phyloP scores from a whole-genome alignment of 2,113 vertebrate species.

The Entelurus aequoreus region DNA sequence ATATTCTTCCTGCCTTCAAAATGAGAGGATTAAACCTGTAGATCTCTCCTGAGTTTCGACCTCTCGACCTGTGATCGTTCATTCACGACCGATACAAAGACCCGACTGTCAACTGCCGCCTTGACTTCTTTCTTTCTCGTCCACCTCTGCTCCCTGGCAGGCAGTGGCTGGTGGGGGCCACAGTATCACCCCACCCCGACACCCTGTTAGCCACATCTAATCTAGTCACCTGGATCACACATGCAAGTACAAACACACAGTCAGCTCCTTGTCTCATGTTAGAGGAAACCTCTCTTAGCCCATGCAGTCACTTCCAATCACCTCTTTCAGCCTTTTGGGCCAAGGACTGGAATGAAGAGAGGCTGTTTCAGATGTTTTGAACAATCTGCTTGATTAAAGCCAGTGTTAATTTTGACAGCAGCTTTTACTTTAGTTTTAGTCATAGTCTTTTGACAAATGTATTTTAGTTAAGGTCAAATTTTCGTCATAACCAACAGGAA shows the following conservation, averaged over 20 bases:
- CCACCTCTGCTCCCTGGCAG: constrained; percentile 15
- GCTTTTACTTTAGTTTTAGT: not conserved
- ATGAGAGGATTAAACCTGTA: constrained; percentile 16
- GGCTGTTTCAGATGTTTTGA: constrained; percentile 3
- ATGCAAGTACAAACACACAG: constrained; percentile 21
- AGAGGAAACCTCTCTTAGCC: constrained; percentile 36
- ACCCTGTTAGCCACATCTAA: constrained; percentile 36
- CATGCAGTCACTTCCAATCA: constrained; percentile 40
- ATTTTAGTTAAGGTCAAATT: not conserved
- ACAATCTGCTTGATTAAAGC: not conserved
- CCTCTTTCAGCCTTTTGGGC: constrained; percentile 6
- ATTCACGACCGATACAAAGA: constrained; percentile 34
- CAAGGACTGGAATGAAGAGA: constrained; percentile 7
- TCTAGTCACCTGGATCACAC: constrained; percentile 34
- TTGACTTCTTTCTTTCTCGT: constrained; percentile 1
- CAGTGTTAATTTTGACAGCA: not conserved
- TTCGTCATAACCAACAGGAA: no score
- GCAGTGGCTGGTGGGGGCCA: constrained; percentile 12
- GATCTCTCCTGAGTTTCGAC: constrained; percentile 30
- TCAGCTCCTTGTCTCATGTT: constrained; percentile 29
- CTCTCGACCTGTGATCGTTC: constrained; percentile 24
- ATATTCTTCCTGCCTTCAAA: constrained; percentile 6
- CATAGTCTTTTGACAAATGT: not conserved
- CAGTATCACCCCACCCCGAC: constrained; percentile 14
- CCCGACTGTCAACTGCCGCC: constrained; percentile 21